A percentile compares a stretch with the other conserved stretches of the same genome.
These are phyloP conservation scores for Gnatocerus cornutus DNA, from an alignment of 2,888 invertebrate species.

Conservation along the genomic window DNA sequence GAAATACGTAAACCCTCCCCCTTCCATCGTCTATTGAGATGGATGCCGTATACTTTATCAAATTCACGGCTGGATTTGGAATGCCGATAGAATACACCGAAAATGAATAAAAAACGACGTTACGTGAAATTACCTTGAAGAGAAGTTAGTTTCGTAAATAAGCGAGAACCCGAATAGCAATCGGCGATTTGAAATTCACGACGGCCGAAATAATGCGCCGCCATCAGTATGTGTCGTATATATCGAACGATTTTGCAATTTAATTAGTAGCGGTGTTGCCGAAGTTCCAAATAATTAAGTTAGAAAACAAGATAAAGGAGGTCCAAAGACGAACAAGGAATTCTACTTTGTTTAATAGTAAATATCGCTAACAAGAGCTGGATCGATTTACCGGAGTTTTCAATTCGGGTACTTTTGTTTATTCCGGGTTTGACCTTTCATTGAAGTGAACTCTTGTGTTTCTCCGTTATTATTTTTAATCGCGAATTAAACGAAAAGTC, in stretches of 20 bases:
- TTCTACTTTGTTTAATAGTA: conserved; percentile 26
- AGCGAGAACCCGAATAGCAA: conserved; percentile 6
- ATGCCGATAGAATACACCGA: conserved; percentile 44
- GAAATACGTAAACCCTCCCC: conserved; percentile 54
- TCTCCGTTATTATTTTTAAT: not conserved
- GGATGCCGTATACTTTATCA: conserved; percentile 56
- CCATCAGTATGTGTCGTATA: conserved; percentile 20
- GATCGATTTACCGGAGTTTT: conserved; percentile 6
- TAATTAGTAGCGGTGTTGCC: conserved; percentile 22
- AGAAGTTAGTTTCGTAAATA: conserved; percentile 22
- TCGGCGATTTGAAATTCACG: conserved; percentile 11
- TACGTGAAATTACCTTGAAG: conserved; percentile 32
- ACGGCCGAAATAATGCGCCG: conserved; percentile 11
- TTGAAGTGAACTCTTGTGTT: no score
- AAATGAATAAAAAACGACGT: conserved; percentile 42
- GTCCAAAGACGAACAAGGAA: conserved; percentile 31
- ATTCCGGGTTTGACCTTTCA: no score
- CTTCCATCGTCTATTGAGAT: conserved; percentile 55
- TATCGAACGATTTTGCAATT: conserved; percentile 30
- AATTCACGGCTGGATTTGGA: conserved; percentile 52
- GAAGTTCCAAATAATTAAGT: conserved; percentile 35
- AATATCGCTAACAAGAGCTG: conserved; percentile 24
- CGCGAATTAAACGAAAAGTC: not conserved
- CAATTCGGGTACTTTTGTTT: conserved; percentile 14
- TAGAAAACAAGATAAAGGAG: conserved; percentile 40